Evolutionary conservation across 2,113 vertebrate genomes (phyloP), one percentile per base, ranked within the genome.

Genomic region (Corythornis vintsioides): DNA sequence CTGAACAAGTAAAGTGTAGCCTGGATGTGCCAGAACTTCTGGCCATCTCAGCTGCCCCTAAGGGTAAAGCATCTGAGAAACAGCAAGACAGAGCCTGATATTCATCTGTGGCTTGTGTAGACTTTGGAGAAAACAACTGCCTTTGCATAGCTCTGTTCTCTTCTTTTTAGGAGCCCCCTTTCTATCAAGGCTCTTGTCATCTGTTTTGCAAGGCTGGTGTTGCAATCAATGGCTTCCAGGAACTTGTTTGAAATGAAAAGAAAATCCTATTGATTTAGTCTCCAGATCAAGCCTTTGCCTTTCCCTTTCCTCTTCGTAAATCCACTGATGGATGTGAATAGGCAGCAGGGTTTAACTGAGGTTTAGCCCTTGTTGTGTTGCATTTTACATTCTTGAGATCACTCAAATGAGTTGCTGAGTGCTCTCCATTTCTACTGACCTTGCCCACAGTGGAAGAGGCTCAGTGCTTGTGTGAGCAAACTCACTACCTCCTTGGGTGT

Each of bases 201-300:
- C 73, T 20, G 18, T 76, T 47, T 92, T 47, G 29, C 45, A 42
- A 67, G n/a, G 28, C 71, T 55, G 63, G 24, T 1, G 0, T 61
- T 11, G 17, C 47, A 56, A 43, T 90, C 65, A 38, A 7, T 78
- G 81, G 47, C 77, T 86, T 92, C 78, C 82, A 89, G 82, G 82
- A 89, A 72, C 89, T 87, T 72, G 31, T 66, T 65, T 89, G 77
- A 90, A 91, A 76, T 47, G 20, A 89, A 93, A 94, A 61, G 55
- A 92, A 93, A 93, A 93, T 82, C 66, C 59, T 84, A 73, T 93
- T 81, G 92, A 94, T 90, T 86, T 53, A 31, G 33, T 73, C 69
- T 77, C 52, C 47, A 71, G 47, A 77, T 69, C 21, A 55, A 95
- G 17, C 52, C 47, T 83, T 86, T 76, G 33, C 42, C 69, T 78